A percentile compares a stretch with the other conserved stretches of the same genome.
These are phyloP conservation scores for Antrozous pallidus DNA, from an alignment of 2,797 vertebrate species.

Conservation along the genomic window DNA sequence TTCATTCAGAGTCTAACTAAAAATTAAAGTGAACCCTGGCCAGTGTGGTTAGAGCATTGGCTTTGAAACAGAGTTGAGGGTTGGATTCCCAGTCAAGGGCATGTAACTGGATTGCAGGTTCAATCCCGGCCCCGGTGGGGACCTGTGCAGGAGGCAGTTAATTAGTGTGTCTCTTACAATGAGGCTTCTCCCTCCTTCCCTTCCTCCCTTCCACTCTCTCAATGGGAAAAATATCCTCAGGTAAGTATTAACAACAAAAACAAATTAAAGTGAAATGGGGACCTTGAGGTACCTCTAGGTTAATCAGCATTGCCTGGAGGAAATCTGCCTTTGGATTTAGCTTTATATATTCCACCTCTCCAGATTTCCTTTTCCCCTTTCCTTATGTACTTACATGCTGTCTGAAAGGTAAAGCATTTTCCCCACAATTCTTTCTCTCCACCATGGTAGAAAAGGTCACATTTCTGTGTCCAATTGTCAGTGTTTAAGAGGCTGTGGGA, in stretches of 20 bases:
- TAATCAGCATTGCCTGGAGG: neutral
- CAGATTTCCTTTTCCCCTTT: neutral
- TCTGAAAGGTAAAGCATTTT: neutral
- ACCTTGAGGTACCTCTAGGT: neutral
- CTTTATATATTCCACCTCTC: neutral
- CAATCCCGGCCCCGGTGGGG: neutral
- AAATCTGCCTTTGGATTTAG: neutral
- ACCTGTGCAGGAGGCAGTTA: too few species aligned
- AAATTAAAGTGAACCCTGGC: neutral
- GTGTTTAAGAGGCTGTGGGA: neutral
- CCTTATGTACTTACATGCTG: neutral
- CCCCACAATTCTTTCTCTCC: neutral
- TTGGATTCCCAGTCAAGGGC: neutral
- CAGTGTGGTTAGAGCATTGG: neutral
- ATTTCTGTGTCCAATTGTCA: neutral
- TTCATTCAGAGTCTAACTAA: conserved; percentile 9
- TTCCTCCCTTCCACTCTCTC: too few species aligned
- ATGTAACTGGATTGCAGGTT: neutral
- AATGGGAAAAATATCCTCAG: too few species aligned
- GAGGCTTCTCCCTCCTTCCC: too few species aligned
- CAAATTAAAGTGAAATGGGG: neutral
- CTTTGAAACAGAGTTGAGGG: too few species aligned
- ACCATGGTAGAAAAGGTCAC: neutral
- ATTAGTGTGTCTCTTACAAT: too few species aligned
- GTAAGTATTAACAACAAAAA: too few species aligned